Evolutionary conservation across 2,797 vertebrate genomes (phyloP), one percentile per base, ranked within the genome.

Genomic region (Sphaeramia orbicularis): DNA sequence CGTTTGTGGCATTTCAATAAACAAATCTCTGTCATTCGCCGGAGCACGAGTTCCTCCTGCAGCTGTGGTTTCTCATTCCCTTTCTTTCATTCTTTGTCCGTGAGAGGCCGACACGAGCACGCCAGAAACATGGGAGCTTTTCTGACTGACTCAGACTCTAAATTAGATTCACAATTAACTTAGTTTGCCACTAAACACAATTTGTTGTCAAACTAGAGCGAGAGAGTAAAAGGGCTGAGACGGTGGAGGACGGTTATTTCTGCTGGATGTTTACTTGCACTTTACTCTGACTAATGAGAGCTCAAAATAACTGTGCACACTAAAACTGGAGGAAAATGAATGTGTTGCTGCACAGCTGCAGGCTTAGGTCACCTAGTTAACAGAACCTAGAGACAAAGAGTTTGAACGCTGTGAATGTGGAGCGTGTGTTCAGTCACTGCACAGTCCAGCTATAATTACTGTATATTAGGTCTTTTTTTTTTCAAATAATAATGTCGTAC

Each of bases 271-370:
- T 76, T 51, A 44, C 66, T 73, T 32, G 48, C 24, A 65, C 60
- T 38, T 65, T 38, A 72, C 74, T 66, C 67, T 65, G 73, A 76
- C 58, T 78, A 80, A 86, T 81, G 65, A 78, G 64, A 74, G 51
- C 74, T 64, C 42, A 41, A 59, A 8, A 78, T 74, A 82, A 81
- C 45, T 1, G 37, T 61, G 52, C 32, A 4, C 3, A 49, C n/a
- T 24, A 4, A 24, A 62, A 49, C 27, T 37, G 16, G 30, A 3
- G n/a, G 42, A 76, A 42, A 84, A 47, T 36, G 11, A 35, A 45
- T 43, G 56, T 36, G 57, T 55, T 63, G 30, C 19, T 50, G 54
- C 36, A 54, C 52, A 61, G 57, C 56, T 63, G 42, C 69, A 71
- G 58, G 57, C 51, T 71, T 43, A 2, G 19, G 50, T 74, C 65